Evolutionary conservation across 2,797 vertebrate genomes (phyloP).

Genomic region (Galaxias olidus): DNA sequence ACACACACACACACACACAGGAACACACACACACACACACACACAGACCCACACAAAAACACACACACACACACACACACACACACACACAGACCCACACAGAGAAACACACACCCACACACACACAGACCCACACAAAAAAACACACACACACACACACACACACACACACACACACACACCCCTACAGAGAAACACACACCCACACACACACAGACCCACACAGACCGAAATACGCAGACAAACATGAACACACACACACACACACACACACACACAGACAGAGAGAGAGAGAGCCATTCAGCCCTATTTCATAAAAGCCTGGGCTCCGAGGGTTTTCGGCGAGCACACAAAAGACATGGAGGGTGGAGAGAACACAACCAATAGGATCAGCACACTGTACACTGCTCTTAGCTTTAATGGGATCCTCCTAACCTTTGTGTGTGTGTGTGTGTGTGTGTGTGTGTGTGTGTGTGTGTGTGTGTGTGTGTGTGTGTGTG

Average conservation of each 20-base stretch:
- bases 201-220: not conserved
- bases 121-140: conserved; percentile 4
- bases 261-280: not conserved
- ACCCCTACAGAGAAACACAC: too few species aligned
- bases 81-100: not conserved
- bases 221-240: too few species aligned
- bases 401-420: too few species aligned
- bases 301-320: not conserved
- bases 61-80: not conserved
- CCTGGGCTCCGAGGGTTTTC: too few species aligned
- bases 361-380: too few species aligned
- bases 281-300: not conserved
- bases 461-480: not conserved
- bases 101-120: not conserved
- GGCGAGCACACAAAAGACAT: too few species aligned
- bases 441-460: not conserved
- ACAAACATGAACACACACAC: conserved; percentile 6
- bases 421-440: not conserved
- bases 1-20: conserved; percentile 23
- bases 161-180: conserved; percentile 1
- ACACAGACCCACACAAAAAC: conserved; percentile 2
- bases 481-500: not conserved
- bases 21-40: conserved; percentile 3
- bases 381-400: too few species aligned
- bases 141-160: too few species aligned